phyloP scores from a whole-genome alignment of 2,113 vertebrate genomes.

The Lagopus leucura region DNA sequence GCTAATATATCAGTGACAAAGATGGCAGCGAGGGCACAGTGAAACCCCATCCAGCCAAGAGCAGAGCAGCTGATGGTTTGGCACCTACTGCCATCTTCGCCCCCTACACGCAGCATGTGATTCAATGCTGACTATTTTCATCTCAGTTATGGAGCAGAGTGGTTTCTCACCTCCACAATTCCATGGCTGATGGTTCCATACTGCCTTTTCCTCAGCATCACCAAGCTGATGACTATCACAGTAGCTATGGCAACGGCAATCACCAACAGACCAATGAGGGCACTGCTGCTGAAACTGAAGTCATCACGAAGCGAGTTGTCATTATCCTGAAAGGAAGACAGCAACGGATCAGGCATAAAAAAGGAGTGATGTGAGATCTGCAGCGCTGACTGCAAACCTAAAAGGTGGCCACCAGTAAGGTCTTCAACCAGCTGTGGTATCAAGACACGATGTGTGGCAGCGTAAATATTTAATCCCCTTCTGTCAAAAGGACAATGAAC shows the following conservation, averaged over 20 bases:
- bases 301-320: slow-evolving; percentile 87
- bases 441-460: neutral
- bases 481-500: neutral
- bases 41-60: neutral
- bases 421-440: neutral
- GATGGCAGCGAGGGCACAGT: neutral
- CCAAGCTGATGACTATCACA: slow-evolving; percentile 95
- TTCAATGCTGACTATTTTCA: neutral
- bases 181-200: slow-evolving; percentile 98
- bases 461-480: neutral
- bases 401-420: neutral
- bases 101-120: neutral
- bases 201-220: slow-evolving; percentile 96
- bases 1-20: fast-evolving
- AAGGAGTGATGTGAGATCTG: neutral
- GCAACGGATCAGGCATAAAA: neutral
- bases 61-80: neutral
- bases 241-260: slow-evolving; percentile 95
- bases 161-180: slow-evolving; percentile 93
- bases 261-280: slow-evolving; percentile 93
- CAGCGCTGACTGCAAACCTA: neutral
- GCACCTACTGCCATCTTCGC: neutral
- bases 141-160: neutral
- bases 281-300: slow-evolving; percentile 92
- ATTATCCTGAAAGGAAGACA: slow-evolving; percentile 79